These are phyloP conservation scores for Labeo rohita DNA, from an alignment of 2,113 vertebrate genomes.

Conservation along the genomic window DNA sequence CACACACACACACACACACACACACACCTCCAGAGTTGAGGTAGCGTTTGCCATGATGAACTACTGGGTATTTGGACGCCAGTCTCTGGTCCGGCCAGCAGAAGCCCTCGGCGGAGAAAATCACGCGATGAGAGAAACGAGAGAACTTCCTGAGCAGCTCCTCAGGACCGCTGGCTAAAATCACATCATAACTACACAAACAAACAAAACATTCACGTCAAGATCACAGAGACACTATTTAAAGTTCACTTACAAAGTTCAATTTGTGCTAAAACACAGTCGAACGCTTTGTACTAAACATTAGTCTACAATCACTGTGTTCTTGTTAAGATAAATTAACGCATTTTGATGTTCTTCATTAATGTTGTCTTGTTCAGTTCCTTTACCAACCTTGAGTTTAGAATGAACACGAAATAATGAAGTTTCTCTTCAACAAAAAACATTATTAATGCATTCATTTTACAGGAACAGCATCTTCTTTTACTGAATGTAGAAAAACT, in stretches of 20 bases:
- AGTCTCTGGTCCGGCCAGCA: conserved; percentile 81
- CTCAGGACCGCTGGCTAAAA: conserved; percentile 73
- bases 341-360: no score
- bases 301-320: no score
- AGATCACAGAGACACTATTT: background rate
- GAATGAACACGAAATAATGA: no score
- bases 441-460: no score
- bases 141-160: conserved; percentile 79
- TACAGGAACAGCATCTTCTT: no score
- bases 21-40: conserved; percentile 69
- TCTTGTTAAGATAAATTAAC: no score
- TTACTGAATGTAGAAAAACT: no score
- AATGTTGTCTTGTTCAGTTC: no score
- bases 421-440: no score
- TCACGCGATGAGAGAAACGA: conserved; percentile 70
- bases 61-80: conserved; percentile 76
- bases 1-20: background rate
- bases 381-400: no score
- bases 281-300: background rate
- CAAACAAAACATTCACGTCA: background rate
- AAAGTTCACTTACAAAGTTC: background rate
- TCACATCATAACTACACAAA: conserved; percentile 75
- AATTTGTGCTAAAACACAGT: no score
- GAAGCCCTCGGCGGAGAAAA: conserved; percentile 81
- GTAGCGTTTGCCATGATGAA: conserved; percentile 77